Base-by-base conservation (phyloP, 2,888 invertebrate genomes). In the Neoaliturus tenellus region DNA sequence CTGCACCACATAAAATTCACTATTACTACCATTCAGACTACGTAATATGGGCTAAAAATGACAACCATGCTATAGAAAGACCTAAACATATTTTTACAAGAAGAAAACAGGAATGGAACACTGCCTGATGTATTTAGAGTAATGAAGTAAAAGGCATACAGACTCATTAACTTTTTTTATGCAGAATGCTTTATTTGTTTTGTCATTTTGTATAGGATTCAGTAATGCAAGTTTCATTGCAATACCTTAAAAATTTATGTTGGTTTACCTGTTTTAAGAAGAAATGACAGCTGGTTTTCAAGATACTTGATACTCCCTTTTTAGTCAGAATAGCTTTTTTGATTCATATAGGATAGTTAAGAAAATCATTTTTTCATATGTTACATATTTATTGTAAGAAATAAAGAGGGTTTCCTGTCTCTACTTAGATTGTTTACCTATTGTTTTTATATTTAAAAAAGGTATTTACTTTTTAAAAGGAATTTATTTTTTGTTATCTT, bases 181-280 rank as follows among this genome's bases (percentile, higher is more conserved):
- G 80, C 80, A 80, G 80, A 80, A 20, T 35, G 62, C 58, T 80
- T 62, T 17, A 80, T 80, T 80, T 17, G 58, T 35, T 80, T 62
- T 62, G 80, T 35, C 80, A 80, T 80, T 80, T 55, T 39, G 20
- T 80, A 31, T 33, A 62, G 58, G 35, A 58, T 58, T 31, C 80
- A 80, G 62, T 80, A 35, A 35, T 33, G 35, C 25, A 80, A 39
- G 1, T 25, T 51, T 58, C 39, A 10, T 80, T 23, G 58, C 58
- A 80, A 80, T 58, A 80, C 62, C 33, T 80, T 80, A 62, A 80
- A 80, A 80, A 80, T 25, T 80, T 58, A 58, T 20, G 80, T 35
- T 80, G 80, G 80, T 80, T 62, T 62, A 80, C 80, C 80, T 80
- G 80, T 80, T 80, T 80, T 8, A 33, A 62, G 33, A 62, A 39